phyloP scores from a whole-genome alignment of 2,888 invertebrate genomes.

The Agelastica alni region DNA sequence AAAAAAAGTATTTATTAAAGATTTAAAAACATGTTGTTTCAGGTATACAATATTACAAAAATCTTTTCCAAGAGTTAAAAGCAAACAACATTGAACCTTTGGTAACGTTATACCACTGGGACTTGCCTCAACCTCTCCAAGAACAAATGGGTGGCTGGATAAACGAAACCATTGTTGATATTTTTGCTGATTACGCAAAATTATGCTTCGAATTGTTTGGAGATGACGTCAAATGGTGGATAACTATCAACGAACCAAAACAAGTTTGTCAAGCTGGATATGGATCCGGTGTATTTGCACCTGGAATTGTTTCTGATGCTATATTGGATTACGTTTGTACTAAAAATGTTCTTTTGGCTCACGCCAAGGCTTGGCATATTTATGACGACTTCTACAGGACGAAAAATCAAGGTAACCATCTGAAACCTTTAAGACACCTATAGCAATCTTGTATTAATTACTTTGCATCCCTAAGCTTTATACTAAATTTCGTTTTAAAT shows the following conservation, averaged over 20 bases:
- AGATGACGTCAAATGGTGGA: conserved; percentile 59
- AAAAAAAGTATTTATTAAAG: too few species aligned
- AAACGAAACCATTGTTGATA: conserved; percentile 64
- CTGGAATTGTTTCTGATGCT: conserved; percentile 52
- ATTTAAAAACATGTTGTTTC: too few species aligned
- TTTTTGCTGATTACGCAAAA: conserved; percentile 67
- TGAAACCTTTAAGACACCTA: too few species aligned
- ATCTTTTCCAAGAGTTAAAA: conserved; percentile 27
- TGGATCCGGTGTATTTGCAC: conserved; percentile 43
- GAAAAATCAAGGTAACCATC: conserved; percentile 26
- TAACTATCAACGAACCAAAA: conserved; percentile 61
- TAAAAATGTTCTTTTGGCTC: conserved; percentile 67
- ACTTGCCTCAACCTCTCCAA: conserved; percentile 37
- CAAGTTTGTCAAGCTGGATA: conserved; percentile 48
- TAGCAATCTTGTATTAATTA: too few species aligned
- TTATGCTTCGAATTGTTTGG: conserved; percentile 53
- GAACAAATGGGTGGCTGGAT: conserved; percentile 65
- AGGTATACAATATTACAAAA: conserved; percentile 36
- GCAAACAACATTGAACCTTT: conserved; percentile 21
- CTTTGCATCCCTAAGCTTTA: too few species aligned
- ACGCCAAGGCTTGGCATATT: conserved; percentile 66
- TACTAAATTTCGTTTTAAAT: too few species aligned
- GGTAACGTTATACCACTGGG: conserved; percentile 33
- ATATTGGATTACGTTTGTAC: conserved; percentile 65
- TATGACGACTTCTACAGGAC: conserved; percentile 63